phyloP scores from a whole-genome alignment of 2,888 invertebrate species.

The Chalcis sispes region DNA sequence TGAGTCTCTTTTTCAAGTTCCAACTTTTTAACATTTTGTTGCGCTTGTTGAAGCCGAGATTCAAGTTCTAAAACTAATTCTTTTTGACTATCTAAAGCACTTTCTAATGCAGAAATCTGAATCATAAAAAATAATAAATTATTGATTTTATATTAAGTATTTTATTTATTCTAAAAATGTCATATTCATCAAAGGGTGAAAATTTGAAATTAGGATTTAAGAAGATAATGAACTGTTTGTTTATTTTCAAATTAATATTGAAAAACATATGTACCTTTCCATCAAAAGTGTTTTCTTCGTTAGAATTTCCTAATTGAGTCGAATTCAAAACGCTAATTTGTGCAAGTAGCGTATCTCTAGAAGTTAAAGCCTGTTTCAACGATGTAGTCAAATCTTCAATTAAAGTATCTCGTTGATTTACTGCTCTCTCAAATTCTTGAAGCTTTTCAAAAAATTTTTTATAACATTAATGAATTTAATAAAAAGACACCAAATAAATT shows the following conservation, averaged over 20 bases:
- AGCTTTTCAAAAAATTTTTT: slow-evolving; percentile 76
- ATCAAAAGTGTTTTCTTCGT: slow-evolving; percentile 44
- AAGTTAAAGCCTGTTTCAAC: slow-evolving; percentile 81
- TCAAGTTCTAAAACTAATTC: slow-evolving; percentile 63
- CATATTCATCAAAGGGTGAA: no score
- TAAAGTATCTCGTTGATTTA: slow-evolving; percentile 83
- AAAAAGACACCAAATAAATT: slow-evolving; percentile 7
- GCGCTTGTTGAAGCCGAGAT: slow-evolving; percentile 62
- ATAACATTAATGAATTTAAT: slow-evolving; percentile 11
- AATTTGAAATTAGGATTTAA: no score
- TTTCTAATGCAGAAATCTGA: slow-evolving; percentile 72
- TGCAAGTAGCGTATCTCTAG: slow-evolving; percentile 80
- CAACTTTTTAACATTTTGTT: slow-evolving; percentile 73
- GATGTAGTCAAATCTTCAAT: slow-evolving; percentile 85
- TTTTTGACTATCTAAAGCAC: slow-evolving; percentile 62
- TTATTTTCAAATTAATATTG: no score
- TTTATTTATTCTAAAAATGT: no score
- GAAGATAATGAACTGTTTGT: no score
- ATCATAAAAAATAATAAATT: slow-evolving; percentile 66
- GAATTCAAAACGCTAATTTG: slow-evolving; percentile 81
- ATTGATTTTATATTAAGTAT: neutral
- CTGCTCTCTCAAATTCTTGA: slow-evolving; percentile 84
- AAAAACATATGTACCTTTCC: slow-evolving; percentile 44
- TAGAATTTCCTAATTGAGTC: slow-evolving; percentile 79
- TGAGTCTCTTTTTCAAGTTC: slow-evolving; percentile 80